These are phyloP conservation scores for Mycetomoellerius zeteki DNA, from an alignment of 1,140 invertebrate genomes.

Conservation along the genomic window DNA sequence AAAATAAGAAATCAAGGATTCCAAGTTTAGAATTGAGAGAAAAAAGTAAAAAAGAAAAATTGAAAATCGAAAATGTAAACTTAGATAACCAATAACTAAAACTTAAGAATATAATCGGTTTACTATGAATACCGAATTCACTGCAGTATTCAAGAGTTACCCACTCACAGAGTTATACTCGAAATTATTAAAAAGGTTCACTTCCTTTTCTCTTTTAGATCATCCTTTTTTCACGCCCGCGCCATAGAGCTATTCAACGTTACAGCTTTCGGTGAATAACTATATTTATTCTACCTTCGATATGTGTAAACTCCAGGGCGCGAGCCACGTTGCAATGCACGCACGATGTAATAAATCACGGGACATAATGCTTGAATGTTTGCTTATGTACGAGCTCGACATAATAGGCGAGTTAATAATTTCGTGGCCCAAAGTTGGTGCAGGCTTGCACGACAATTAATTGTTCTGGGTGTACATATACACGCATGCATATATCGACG, in stretches of 20 bases:
- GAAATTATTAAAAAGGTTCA: constrained; percentile 9
- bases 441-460: constrained; percentile 66
- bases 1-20: too few relatives aligned
- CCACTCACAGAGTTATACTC: neutral
- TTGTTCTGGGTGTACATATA: constrained; percentile 46
- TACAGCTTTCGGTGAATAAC: constrained; percentile 15
- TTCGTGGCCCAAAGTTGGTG: constrained; percentile 59
- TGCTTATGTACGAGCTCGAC: constrained; percentile 24
- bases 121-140: neutral
- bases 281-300: constrained; percentile 46
- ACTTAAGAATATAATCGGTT: constrained; percentile 8
- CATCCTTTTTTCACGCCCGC: neutral
- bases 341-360: constrained; percentile 56
- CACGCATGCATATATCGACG: neutral
- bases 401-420: constrained; percentile 69
- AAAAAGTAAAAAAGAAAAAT: neutral
- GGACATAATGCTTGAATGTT: constrained; percentile 55
- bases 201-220: neutral
- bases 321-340: constrained; percentile 1
- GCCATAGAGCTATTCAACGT: neutral
- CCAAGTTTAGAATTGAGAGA: constrained; percentile 10
- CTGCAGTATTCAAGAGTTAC: neutral
- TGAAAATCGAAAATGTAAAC: neutral
- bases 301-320: constrained; percentile 50
- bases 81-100: neutral